These are phyloP conservation scores for Nymphicus hollandicus DNA, from an alignment of 2,113 vertebrate genomes.

Conservation along the genomic window DNA sequence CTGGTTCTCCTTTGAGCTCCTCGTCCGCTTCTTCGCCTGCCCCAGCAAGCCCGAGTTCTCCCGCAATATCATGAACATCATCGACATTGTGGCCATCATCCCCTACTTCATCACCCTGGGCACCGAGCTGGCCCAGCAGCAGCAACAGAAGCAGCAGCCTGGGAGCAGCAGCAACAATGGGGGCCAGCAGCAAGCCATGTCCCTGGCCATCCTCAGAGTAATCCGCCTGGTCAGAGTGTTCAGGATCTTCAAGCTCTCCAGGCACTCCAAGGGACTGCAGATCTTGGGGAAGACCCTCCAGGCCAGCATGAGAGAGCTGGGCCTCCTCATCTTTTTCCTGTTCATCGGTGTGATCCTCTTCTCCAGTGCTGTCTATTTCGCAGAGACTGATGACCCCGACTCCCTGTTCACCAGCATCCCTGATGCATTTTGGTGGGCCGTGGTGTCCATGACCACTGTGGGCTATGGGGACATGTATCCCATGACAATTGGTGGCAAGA, in stretches of 20 bases:
- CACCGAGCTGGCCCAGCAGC: slow-evolving; percentile 84
- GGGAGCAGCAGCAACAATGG: slow-evolving; percentile 77
- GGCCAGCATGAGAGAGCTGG: slow-evolving; percentile 93
- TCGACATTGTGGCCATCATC: slow-evolving; percentile 94
- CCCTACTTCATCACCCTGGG: slow-evolving; percentile 95
- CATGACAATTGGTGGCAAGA: slow-evolving; percentile 93
- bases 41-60: slow-evolving; percentile 86
- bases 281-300: slow-evolving; percentile 90
- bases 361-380: slow-evolving; percentile 96
- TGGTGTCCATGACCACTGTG: slow-evolving; percentile 96
- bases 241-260: slow-evolving; percentile 93
- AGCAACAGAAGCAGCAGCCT: slow-evolving; percentile 75
- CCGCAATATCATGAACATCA: slow-evolving; percentile 95
- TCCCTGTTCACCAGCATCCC: slow-evolving; percentile 92
- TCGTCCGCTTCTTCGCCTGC: slow-evolving; percentile 89
- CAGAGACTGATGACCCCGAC: slow-evolving; percentile 88
- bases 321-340: slow-evolving; percentile 93
- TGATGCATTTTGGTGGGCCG: slow-evolving; percentile 96
- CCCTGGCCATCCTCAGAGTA: slow-evolving; percentile 89
- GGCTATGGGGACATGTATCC: slow-evolving; percentile 97
- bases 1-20: slow-evolving; percentile 94
- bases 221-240: slow-evolving; percentile 93
- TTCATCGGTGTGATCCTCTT: slow-evolving; percentile 95
- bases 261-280: slow-evolving; percentile 94
- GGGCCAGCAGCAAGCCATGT: slow-evolving; percentile 87